Evolutionary conservation across 2,888 invertebrate species (phyloP), one percentile per base, ranked within the genome.

Genomic region (Meiosimyza decipiens): DNA sequence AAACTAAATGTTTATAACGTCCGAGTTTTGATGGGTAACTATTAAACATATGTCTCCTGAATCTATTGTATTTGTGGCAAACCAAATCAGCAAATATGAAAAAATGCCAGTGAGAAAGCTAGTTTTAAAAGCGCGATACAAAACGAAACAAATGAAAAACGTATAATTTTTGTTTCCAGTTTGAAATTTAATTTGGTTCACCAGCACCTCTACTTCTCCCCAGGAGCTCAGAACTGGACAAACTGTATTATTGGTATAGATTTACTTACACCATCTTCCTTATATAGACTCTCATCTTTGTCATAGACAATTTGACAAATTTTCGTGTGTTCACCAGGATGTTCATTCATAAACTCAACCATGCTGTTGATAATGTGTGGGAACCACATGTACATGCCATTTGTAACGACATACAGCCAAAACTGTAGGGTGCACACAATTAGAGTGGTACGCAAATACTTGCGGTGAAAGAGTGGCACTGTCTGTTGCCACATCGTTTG

Each of bases 311-410:
- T 80, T 50, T 82, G 74, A 73, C 86, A 86, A 12, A 85, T 79
- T 22, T 78, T 74, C 9, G 75, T 78, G 13, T 76, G 70, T 16
- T 78, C 72, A 18, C 77, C 79, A 1, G 83, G 82, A 74, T 82
- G 77, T 13, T 76, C 72, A 4, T 77, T 73, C 73, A 80, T 80
- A 70, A 78, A 85, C 40, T 82, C 79, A 0, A 81, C 81, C 75
- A 84, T 79, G 47, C 82, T 81, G 73, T 85, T 84, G 51, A 85
- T 79, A 16, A 85, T 84, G 50, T 85, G 83, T 0, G 85, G 85
- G 64, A 85, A 83, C 83, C 84, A 86, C 80, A 86, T 83, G 71
- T 84, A 83, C 73, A 86, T 75, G 1, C 84, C 83, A 74, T 83
- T 81, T 0, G 80, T 83, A 55, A 82, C 81, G 1, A 81, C 80